Evolutionary conservation across 2,113 vertebrate species (phyloP).

Genomic region (Gnathonemus longibarbis): DNA sequence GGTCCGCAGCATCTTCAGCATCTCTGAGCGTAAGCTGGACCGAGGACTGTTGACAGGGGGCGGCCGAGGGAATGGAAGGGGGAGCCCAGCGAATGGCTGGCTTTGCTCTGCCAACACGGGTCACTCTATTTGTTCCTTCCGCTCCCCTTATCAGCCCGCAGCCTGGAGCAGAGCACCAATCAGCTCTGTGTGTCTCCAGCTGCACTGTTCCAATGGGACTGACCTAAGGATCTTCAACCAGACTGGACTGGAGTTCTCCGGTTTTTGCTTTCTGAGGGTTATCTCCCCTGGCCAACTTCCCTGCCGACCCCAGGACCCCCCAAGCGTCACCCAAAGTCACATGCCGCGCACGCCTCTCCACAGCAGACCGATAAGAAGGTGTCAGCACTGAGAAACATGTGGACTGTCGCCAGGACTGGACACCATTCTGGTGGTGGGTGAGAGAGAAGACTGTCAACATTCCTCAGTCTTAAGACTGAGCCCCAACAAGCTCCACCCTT

Average conservation of each 20-base stretch:
- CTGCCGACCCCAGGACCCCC: slow-evolving; percentile 36
- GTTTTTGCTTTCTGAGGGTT: slow-evolving; percentile 34
- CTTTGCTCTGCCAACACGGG: slow-evolving; percentile 31
- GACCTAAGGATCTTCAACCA: slow-evolving; percentile 30
- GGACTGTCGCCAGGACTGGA: slow-evolving; percentile 52
- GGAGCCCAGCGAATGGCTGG: slow-evolving; percentile 14
- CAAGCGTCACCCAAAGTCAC: slow-evolving; percentile 39
- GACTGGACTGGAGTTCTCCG: slow-evolving; percentile 49
- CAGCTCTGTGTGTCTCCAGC: slow-evolving; percentile 50
- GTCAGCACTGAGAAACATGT: slow-evolving; percentile 71
- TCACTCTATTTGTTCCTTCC: slow-evolving; percentile 52
- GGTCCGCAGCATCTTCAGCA: background rate
- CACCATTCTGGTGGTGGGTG: slow-evolving; percentile 41
- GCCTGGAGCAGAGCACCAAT: slow-evolving; percentile 50
- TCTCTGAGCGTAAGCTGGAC: background rate
- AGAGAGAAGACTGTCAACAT: slow-evolving; percentile 45
- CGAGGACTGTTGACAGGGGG: background rate
- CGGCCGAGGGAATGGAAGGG: background rate
- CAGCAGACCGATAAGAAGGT: slow-evolving; percentile 73
- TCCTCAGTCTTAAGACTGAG: slow-evolving; percentile 35
- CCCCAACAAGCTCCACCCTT: slow-evolving; percentile 33
- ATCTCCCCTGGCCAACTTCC: slow-evolving; percentile 8
- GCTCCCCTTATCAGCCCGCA: slow-evolving; percentile 48
- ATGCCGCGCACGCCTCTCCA: slow-evolving; percentile 60
- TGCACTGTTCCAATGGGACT: slow-evolving; percentile 38